These are phyloP conservation scores for Silurus lanzhouensis DNA, from an alignment of 2,797 vertebrate species.

Conservation along the genomic window DNA sequence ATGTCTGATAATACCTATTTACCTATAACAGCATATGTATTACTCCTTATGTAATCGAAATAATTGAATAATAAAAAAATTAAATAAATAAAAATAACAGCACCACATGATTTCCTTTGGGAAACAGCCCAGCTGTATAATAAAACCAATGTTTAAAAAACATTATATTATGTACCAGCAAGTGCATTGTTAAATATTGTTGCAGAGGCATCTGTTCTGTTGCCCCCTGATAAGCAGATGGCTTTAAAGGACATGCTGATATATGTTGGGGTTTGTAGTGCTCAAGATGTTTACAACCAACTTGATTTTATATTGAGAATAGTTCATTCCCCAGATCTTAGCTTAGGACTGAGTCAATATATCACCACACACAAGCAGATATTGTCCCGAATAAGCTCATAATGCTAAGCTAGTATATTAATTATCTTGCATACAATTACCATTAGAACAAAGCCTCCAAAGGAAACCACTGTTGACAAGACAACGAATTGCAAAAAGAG, in stretches of 20 bases:
- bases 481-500: conserved; percentile 31
- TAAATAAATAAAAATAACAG: not conserved
- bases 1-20: not conserved
- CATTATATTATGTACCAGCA: not conserved
- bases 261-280: not conserved
- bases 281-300: not conserved
- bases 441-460: conserved; percentile 54
- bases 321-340: not conserved
- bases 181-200: conserved; percentile 2
- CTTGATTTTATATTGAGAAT: not conserved
- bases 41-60: not conserved
- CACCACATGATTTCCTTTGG: not conserved
- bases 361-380: not conserved
- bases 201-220: conserved; percentile 12
- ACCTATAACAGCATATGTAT: not conserved
- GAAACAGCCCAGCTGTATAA: not conserved
- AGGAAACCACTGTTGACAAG: conserved; percentile 52
- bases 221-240: conserved; percentile 2
- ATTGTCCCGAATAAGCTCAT: conserved; percentile 28
- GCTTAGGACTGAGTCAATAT: not conserved
- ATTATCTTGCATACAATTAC: conserved; percentile 55
- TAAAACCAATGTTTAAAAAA: not conserved
- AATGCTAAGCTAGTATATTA: conserved; percentile 37
- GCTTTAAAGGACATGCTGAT: conserved; percentile 5
- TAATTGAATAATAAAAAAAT: not conserved